Percentiles rank a stretch among this genome's conserved stretches.
Evolutionary conservation across 2,113 vertebrate genomes (phyloP).

Genomic region (Sterna hirundo): DNA sequence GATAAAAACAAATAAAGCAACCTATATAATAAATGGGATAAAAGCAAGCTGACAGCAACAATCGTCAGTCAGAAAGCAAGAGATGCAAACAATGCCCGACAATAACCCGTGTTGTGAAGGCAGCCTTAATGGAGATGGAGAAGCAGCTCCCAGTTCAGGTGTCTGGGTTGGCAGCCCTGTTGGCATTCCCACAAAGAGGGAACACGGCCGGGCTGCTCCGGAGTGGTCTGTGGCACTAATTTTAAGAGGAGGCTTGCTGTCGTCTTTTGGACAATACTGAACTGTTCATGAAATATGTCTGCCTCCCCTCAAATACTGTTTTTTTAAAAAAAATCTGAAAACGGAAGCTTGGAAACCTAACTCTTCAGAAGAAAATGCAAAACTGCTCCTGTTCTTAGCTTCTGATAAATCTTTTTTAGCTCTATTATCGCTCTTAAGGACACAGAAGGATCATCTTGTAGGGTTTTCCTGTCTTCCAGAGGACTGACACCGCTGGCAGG

Average conservation of each 20-base stretch:
- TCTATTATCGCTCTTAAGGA: neutral
- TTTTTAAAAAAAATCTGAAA: neutral
- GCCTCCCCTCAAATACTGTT: neutral
- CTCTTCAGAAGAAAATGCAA: neutral
- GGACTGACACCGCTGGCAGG: neutral
- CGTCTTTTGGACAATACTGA: neutral
- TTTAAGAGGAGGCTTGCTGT: neutral
- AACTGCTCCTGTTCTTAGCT: neutral
- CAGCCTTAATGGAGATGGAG: neutral
- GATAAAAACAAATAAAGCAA: constrained; percentile 19
- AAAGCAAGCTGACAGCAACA: constrained; percentile 18
- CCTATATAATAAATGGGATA: constrained; percentile 19
- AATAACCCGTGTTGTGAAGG: neutral
- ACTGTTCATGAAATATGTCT: neutral
- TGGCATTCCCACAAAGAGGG: neutral
- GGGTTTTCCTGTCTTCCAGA: neutral
- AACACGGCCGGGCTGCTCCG: rapidly evolving
- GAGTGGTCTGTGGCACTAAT: rapidly evolving
- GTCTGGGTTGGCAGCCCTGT: neutral
- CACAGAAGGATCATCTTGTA: neutral
- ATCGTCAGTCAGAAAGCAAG: neutral
- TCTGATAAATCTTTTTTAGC: neutral
- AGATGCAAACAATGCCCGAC: neutral
- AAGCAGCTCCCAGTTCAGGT: neutral
- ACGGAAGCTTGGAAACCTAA: neutral